These are phyloP conservation scores for Cinclus mexicanus DNA, from an alignment of 2,113 vertebrate species.

Conservation along the genomic window DNA sequence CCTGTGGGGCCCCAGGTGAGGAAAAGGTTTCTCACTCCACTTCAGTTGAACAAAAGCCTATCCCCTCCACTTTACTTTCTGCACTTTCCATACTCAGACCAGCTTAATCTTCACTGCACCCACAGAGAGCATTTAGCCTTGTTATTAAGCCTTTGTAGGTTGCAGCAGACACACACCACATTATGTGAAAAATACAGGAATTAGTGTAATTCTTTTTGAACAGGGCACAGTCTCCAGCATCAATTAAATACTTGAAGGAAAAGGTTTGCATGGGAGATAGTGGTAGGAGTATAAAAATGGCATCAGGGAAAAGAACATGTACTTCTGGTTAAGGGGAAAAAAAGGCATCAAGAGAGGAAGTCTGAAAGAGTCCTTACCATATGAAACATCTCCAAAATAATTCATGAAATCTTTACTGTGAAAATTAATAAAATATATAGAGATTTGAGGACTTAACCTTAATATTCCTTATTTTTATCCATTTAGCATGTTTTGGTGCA, in stretches of 20 bases:
- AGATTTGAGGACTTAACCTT: neutral
- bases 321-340: neutral
- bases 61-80: neutral
- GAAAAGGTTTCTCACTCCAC: neutral
- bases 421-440: neutral
- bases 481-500: neutral
- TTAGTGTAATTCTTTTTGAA: conserved; percentile 15
- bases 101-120: neutral
- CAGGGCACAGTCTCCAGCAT: neutral
- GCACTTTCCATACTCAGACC: neutral
- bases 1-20: neutral
- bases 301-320: neutral
- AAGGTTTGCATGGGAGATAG: neutral
- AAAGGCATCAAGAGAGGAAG: neutral
- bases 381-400: neutral
- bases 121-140: neutral
- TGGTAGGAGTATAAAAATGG: neutral
- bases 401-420: neutral
- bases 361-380: neutral
- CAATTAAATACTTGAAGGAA: neutral
- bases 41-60: neutral
- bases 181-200: neutral
- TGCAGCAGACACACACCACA: neutral
- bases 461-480: neutral
- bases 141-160: conserved; percentile 14